Evolutionary conservation across 35 echinoderm and acorn worm genomes (phyloP).

Genomic region (Stichopus chloronotus): DNA sequence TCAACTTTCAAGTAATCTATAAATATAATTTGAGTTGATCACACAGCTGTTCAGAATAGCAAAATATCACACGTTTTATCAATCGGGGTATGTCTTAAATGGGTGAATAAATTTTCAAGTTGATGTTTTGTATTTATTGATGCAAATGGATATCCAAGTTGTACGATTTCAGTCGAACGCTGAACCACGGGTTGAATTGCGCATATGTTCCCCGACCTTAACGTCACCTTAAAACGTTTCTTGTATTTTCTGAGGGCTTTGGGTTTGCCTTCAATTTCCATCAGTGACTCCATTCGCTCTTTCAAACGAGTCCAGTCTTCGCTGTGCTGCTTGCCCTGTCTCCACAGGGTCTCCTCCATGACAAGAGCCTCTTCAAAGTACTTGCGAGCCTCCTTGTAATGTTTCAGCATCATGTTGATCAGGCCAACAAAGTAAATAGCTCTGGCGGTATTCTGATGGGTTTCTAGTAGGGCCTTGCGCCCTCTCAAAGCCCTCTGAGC

Average conservation of each 20-base stretch:
- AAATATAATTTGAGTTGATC: too few relatives aligned
- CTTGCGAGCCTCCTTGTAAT: slow-evolving; percentile 67
- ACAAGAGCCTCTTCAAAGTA: slow-evolving; percentile 83
- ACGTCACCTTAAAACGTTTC: slow-evolving; percentile 75
- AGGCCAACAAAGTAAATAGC: slow-evolving; percentile 85
- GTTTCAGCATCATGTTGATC: slow-evolving; percentile 64
- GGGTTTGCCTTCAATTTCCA: slow-evolving; percentile 65
- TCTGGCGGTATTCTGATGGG: slow-evolving; percentile 78
- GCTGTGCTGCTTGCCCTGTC: slow-evolving; percentile 83
- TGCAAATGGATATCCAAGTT: too few relatives aligned
- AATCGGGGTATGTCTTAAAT: too few relatives aligned
- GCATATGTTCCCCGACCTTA: background rate
- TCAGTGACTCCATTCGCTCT: slow-evolving; percentile 54
- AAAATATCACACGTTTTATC: too few relatives aligned
- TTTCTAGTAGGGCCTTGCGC: slow-evolving; percentile 56
- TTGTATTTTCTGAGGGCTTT: slow-evolving; percentile 54
- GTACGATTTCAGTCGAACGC: too few relatives aligned
- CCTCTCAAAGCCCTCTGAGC: slow-evolving; percentile 74
- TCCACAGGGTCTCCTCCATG: slow-evolving; percentile 92
- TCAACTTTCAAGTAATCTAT: too few relatives aligned
- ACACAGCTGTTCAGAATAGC: too few relatives aligned
- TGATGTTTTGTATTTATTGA: too few relatives aligned
- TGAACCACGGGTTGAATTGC: too few relatives aligned
- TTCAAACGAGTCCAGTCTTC: slow-evolving; percentile 81
- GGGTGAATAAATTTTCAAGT: too few relatives aligned